These are phyloP conservation scores for Philotrypesis tridentata DNA, from an alignment of 1,140 invertebrate genomes.

Conservation along the genomic window DNA sequence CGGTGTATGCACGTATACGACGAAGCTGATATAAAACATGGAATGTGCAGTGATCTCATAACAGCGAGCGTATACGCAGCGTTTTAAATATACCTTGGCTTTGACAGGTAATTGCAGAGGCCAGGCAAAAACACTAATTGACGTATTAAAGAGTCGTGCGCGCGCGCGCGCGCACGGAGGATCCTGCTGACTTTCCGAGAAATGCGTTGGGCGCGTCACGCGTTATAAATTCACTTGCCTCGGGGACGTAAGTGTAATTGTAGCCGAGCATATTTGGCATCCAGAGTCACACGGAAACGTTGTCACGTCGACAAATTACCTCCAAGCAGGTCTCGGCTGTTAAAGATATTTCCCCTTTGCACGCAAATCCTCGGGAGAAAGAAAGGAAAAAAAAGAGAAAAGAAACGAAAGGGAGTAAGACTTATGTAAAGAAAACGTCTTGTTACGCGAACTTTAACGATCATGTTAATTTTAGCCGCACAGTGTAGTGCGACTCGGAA, in stretches of 20 bases:
- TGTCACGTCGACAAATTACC: constrained; percentile 46
- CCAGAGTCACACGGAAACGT: constrained; percentile 40
- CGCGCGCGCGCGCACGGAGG: background rate
- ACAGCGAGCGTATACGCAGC: too few species aligned
- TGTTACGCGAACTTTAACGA: constrained; percentile 27
- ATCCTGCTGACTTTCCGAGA: constrained; percentile 31
- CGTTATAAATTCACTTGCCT: constrained; percentile 39
- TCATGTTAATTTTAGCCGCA: constrained; percentile 30
- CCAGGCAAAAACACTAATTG: constrained; percentile 12
- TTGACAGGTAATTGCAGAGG: background rate
- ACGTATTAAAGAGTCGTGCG: constrained; percentile 8
- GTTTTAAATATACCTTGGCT: background rate
- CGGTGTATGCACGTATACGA: too few species aligned
- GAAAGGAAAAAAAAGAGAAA: constrained; percentile 10
- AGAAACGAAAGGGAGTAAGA: background rate
- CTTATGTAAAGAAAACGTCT: constrained; percentile 26
- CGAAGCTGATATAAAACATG: too few species aligned
- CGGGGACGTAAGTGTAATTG: constrained; percentile 40
- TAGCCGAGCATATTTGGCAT: constrained; percentile 27
- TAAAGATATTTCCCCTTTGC: constrained; percentile 40
- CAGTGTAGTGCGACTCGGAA: background rate
- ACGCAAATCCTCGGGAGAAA: constrained; percentile 21
- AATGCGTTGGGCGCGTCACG: constrained; percentile 31
- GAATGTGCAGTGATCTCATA: too few species aligned
- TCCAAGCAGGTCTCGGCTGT: background rate